A percentile compares a stretch with the other conserved stretches of the same genome.
Evolutionary conservation across 2,113 vertebrate species (phyloP).

Genomic region (Hassar affinis): DNA sequence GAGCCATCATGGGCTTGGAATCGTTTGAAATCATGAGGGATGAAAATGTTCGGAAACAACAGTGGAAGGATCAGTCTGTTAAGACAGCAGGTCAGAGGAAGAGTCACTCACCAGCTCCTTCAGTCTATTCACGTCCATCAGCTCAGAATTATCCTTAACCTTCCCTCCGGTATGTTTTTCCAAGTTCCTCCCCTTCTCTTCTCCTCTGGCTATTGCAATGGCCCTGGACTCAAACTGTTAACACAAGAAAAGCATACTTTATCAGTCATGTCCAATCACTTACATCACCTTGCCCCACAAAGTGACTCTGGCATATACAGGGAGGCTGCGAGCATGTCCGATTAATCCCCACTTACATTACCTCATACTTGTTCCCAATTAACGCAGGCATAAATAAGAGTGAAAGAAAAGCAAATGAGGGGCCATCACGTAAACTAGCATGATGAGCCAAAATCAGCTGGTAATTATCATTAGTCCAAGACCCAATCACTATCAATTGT

Average conservation of each 20-base stretch:
- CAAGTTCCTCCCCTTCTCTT: slow-evolving; percentile 54
- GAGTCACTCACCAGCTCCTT: slow-evolving; percentile 66
- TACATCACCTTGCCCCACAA: slow-evolving; percentile 22
- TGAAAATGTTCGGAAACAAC: not conserved
- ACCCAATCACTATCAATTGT: slow-evolving; percentile 65
- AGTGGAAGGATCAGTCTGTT: not conserved
- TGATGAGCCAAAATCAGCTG: slow-evolving; percentile 60
- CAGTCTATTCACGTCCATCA: slow-evolving; percentile 58
- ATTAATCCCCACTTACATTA: slow-evolving; percentile 44
- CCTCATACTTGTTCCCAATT: slow-evolving; percentile 30
- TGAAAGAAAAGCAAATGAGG: slow-evolving; percentile 57
- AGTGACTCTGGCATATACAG: slow-evolving; percentile 22
- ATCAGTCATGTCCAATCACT: slow-evolving; percentile 18
- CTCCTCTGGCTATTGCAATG: slow-evolving; percentile 40
- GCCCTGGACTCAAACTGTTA: slow-evolving; percentile 58
- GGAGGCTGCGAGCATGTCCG: slow-evolving; percentile 1
- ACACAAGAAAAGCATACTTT: slow-evolving; percentile 42
- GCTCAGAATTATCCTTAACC: slow-evolving; percentile 56
- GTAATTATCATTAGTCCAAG: slow-evolving; percentile 67
- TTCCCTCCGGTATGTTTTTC: slow-evolving; percentile 44
- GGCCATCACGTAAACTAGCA: slow-evolving; percentile 64
- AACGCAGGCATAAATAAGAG: slow-evolving; percentile 58
- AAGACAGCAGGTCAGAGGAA: slow-evolving; percentile 24
- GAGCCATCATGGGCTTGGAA: slow-evolving; percentile 38
- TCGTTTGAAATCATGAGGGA: slow-evolving; percentile 36